These are phyloP conservation scores for Caenorhabditis sp. DNA, from an alignment of 2,888 invertebrate genomes.

Conservation along the genomic window DNA sequence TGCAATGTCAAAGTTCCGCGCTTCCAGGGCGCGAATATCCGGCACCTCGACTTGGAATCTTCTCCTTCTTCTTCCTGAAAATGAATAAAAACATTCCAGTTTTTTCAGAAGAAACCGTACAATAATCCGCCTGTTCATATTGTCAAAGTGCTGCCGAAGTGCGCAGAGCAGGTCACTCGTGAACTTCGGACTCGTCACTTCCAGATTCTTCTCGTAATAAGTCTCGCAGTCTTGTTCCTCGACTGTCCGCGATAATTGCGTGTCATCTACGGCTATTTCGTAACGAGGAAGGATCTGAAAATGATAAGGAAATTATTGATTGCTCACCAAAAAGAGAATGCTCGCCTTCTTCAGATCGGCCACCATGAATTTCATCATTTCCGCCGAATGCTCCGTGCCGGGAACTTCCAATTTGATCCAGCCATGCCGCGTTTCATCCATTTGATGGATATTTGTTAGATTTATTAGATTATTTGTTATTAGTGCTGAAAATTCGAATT, in stretches of 20 bases:
- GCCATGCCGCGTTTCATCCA: constrained; percentile 22
- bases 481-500: too few relatives aligned
- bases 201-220: constrained; percentile 51
- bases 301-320: not conserved
- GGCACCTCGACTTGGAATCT: too few relatives aligned
- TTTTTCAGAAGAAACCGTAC: too few relatives aligned
- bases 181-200: constrained; percentile 26
- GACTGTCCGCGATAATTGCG: constrained; percentile 12
- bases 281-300: constrained; percentile 11
- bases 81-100: too few relatives aligned
- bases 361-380: not conserved
- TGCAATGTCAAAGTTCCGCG: constrained; percentile 42
- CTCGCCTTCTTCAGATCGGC: not conserved
- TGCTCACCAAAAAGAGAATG: not conserved
- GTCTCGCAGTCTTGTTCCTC: constrained; percentile 59
- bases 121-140: not conserved
- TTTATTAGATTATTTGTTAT: too few relatives aligned
- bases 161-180: constrained; percentile 16
- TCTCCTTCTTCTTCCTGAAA: constrained; percentile 15
- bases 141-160: constrained; percentile 12
- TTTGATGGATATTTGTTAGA: too few relatives aligned
- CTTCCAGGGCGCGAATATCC: not conserved
- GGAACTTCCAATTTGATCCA: constrained; percentile 59
- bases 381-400: not conserved
- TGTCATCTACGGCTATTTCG: not conserved